Evolutionary conservation across 2,113 vertebrate genomes (phyloP).

Genomic region (Monopterus albus): DNA sequence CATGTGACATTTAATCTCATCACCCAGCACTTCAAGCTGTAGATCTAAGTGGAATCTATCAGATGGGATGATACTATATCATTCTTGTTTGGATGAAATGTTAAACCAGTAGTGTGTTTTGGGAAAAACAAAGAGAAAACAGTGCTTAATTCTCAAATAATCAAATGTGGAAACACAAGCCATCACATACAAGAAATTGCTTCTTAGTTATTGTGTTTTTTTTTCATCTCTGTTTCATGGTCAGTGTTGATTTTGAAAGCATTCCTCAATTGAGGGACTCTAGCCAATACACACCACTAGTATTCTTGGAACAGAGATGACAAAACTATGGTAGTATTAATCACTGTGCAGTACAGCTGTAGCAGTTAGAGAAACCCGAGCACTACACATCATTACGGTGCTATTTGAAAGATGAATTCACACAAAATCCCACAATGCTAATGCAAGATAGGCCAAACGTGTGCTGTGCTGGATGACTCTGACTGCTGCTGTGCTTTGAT

Average conservation of each 20-base stretch:
- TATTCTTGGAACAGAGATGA: constrained; percentile 55
- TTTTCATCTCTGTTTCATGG: constrained; percentile 50
- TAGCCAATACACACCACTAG: background rate
- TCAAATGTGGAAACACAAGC: background rate
- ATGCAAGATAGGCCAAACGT: background rate
- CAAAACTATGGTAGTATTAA: constrained; percentile 38
- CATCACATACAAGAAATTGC: background rate
- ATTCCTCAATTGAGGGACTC: background rate
- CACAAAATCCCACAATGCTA: constrained; percentile 9
- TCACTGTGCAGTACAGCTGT: constrained; percentile 42
- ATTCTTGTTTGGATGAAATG: background rate
- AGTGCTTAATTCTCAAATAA: constrained; percentile 20
- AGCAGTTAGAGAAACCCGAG: background rate
- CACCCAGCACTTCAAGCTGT: background rate
- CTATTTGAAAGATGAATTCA: constrained; percentile 6
- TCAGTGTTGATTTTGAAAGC: constrained; percentile 21
- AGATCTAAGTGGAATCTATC: background rate
- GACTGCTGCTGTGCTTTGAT: constrained; percentile 32
- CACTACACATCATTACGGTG: background rate
- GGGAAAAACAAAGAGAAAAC: constrained; percentile 61
- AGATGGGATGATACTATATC: background rate
- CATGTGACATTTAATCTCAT: constrained; percentile 54
- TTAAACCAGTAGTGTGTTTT: background rate
- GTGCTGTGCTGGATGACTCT: constrained; percentile 20
- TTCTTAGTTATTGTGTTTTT: constrained; percentile 7